Evolutionary conservation across 2,888 invertebrate species (phyloP), one percentile per base, ranked within the genome.

Genomic region (Physocephala rufipes): DNA sequence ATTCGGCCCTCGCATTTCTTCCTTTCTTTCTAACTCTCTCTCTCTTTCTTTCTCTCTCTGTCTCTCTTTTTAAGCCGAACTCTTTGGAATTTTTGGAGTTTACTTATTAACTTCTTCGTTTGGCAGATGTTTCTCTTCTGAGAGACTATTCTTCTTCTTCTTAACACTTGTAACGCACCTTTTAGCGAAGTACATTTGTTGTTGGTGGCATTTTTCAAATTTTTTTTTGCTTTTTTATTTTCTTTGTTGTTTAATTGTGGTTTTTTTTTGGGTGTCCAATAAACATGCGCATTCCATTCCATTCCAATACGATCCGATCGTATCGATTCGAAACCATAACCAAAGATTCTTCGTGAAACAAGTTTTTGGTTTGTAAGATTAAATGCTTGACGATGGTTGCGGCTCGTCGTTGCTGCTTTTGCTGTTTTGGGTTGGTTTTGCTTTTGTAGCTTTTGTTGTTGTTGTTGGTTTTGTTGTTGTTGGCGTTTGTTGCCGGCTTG

Each of bases 241-340:
- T 30, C 64, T 70, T 2, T 58, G 61, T 47, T 59, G 30, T 15
- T 62, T 36, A 30, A 13, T 47, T 65, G 4, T 67, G 59, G 16
- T 24, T 53, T 61, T 55, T 36, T 63, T 67, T 61, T 71, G 55
- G 66, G 71, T 71, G 66, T 62, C 71, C 71, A 71, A 71, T 71
- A 66, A 66, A 66, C 71, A 66, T 66, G 62, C 67, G 67, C 55
- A 71, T 71, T 71, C 71, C 67, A 67, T 67, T 71, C 67, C 67
- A 67, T 62, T 71, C 53, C 61, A 67, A 58, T 62, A 19, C 24
- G 43, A 65, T 58, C 65, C 47, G 24, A 61, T 51, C 61, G 67
- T 53, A 26, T 43, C 43, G 51, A 28, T 36, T 7, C 36, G 36
- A 36, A 36, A 36, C 47, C 70, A 51, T 53, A 47, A 15, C 64